Base-by-base conservation (phyloP, 2,797 vertebrate species). In the Cichlasoma orientale region DNA sequence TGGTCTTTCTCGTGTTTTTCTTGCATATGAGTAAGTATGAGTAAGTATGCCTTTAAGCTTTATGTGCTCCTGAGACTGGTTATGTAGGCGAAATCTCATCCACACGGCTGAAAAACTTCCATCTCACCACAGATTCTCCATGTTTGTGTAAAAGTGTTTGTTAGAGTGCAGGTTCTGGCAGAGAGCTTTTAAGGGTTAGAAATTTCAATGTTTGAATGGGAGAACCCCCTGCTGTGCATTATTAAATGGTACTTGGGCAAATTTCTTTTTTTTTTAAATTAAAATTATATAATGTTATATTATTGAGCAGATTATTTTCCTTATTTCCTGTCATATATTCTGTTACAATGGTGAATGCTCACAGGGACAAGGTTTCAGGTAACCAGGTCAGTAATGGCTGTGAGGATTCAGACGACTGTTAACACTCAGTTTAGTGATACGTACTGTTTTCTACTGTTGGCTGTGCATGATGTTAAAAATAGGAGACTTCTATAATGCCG, bases 311-410 rank as follows among this genome's bases (percentile, higher is more conserved):
- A 63, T 25, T 44, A 2, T 18, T 38, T 61, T 61, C 59, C 21
- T 18, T 25, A 25, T 1, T 44, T 63, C 36, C 59, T 44, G 21
- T 25, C 59, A 25, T 41, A 23, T 44, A 63, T 41, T 10, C 16
- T 63, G 23, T 63, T 23, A 3, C 13, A 63, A 44, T 41, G 4
- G 23, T 44, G 14, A 63, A 18, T 21, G 23, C 13, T 44, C 8
- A 44, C 25, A 23, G 10, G 59, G 21, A 14, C 13, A 63, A 18
- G 5, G 13, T 0, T 2, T 63, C 59, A 44, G 59, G 25, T 63
- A 7, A 50, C 8, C 13, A 44, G 14, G 14, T 44, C 8, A 63
- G 5, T 18, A 23, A 0, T 63, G 0, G 1, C 41, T 25, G 25
- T 18, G 4, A 63, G 14, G 3, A 41, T 25, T 63, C 2, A 50